Percentiles rank a stretch among this genome's conserved stretches.
phyloP scores from a whole-genome alignment of 1,140 invertebrate genomes.

The Radopholus similis region DNA sequence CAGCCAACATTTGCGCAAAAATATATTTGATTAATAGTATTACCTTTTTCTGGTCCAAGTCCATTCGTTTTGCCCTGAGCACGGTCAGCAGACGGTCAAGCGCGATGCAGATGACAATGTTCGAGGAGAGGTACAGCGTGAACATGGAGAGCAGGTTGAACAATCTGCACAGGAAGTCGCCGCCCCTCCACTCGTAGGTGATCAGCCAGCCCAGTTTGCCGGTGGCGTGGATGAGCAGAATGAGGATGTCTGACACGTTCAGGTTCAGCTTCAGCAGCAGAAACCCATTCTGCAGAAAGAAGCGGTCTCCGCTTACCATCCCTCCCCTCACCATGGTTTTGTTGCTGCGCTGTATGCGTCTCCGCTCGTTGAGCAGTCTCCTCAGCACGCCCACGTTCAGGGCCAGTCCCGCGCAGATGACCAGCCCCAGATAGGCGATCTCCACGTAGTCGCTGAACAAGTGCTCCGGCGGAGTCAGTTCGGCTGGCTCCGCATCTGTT shows the following conservation, averaged over 20 bases:
- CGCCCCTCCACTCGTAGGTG: slow-evolving; percentile 54
- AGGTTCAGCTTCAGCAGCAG: slow-evolving; percentile 55
- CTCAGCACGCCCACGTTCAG: slow-evolving; percentile 45
- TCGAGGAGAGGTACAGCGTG: slow-evolving; percentile 53
- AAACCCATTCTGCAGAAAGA: slow-evolving; percentile 46
- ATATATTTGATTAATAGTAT: neutral
- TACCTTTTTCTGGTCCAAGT: slow-evolving; percentile 22
- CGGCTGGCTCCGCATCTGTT: neutral
- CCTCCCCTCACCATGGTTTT: slow-evolving; percentile 8
- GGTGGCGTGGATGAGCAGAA: slow-evolving; percentile 43
- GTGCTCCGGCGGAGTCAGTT: slow-evolving; percentile 38
- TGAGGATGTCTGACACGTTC: slow-evolving; percentile 54
- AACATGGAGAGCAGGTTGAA: slow-evolving; percentile 58
- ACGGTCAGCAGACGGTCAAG: slow-evolving; percentile 52
- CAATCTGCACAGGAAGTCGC: slow-evolving; percentile 48
- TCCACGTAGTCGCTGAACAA: slow-evolving; percentile 55
- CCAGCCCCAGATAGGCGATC: slow-evolving; percentile 48
- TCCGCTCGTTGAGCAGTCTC: slow-evolving; percentile 25
- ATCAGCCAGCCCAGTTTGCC: slow-evolving; percentile 50
- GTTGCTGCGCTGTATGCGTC: neutral
- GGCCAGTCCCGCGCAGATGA: slow-evolving; percentile 46
- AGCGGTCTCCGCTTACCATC: neutral
- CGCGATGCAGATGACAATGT: slow-evolving; percentile 58
- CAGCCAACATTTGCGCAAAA: neutral
- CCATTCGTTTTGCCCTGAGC: slow-evolving; percentile 35